Evolutionary conservation across 2,888 invertebrate genomes (phyloP), one percentile per base, ranked within the genome.

Genomic region (Leptinotarsa peninsularis): DNA sequence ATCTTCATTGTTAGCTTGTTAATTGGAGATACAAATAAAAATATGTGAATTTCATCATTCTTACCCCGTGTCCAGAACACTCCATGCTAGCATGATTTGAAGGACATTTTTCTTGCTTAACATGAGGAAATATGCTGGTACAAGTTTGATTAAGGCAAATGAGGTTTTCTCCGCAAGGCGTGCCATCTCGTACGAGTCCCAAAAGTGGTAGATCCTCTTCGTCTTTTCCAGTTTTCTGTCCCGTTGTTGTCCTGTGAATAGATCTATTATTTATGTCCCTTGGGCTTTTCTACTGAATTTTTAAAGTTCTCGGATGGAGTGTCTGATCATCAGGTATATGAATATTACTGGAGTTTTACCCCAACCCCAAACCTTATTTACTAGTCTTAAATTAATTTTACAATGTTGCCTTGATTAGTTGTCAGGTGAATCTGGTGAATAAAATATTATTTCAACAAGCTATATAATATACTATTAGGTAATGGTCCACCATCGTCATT

Each of bases 71-170:
- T 78, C 95, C 96, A 75, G 98, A 98, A 90, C 99, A 99, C 87
- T 97, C 96, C 83, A 93, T 90, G 85, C 94, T 95, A 87, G 94
- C 93, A 88, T 95, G 94, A 88, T 96, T 97, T 81, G 93, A 94
- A 77, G 98, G 97, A 89, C 98, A 98, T 88, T 94, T 94, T 81
- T 93, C 94, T 89, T 94, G 94, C 89, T 95, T 95, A 81, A 96
- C 92, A 89, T 93, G 93, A 21, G 95, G 94, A 89, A 94, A 95
- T 84, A 96, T 92, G 87, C 94, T 95, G 78, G 94, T 93, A 90
- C 98, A 98, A 71, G 96, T 95, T 90, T 97, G 96, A 91, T 97
- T 97, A 84, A 97, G 92, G 91, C 98, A 99, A 84, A 98, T 95
- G 89, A 95, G 92, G 90, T 95, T 94, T 86, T 96, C 94, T 13